Percentiles rank a stretch among this genome's conserved stretches.
phyloP scores from a whole-genome alignment of 2,888 invertebrate genomes.

The Sminthurides aquaticus region DNA sequence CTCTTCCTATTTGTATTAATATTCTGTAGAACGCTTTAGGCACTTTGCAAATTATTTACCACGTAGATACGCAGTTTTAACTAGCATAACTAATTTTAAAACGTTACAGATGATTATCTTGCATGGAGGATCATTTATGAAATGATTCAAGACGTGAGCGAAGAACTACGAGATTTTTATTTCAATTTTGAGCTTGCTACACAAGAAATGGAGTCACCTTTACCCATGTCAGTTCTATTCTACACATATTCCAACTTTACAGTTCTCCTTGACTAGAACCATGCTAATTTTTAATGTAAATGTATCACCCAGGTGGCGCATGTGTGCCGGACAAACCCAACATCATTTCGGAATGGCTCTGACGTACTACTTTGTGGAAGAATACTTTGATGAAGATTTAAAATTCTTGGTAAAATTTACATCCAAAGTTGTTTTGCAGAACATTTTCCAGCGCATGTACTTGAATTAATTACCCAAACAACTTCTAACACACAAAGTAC shows the following conservation, averaged over 20 bases:
- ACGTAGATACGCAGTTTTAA: too few relatives aligned
- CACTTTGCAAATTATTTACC: too few relatives aligned
- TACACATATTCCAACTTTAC: too few relatives aligned
- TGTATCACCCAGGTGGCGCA: constrained; percentile 47
- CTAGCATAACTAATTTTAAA: too few relatives aligned
- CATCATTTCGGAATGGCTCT: constrained; percentile 48
- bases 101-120: constrained; percentile 25
- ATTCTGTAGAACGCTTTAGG: too few relatives aligned
- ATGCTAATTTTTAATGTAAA: too few relatives aligned
- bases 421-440: too few relatives aligned
- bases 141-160: constrained; percentile 16
- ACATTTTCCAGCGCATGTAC: too few relatives aligned
- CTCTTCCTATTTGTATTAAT: too few relatives aligned
- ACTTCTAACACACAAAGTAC: too few relatives aligned
- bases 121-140: constrained; percentile 26
- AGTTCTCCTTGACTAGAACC: too few relatives aligned
- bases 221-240: constrained; percentile 17
- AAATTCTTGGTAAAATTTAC: background rate
- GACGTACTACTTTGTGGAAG: constrained; percentile 48
- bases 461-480: too few relatives aligned
- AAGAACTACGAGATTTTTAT: constrained; percentile 18
- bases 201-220: constrained; percentile 3
- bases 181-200: constrained; percentile 15
- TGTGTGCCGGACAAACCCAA: constrained; percentile 47
- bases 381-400: constrained; percentile 46